A percentile compares a stretch with the other conserved stretches of the same genome.
These are phyloP conservation scores for Nansenia antarctica DNA, from an alignment of 2,113 vertebrate species.

Conservation along the genomic window DNA sequence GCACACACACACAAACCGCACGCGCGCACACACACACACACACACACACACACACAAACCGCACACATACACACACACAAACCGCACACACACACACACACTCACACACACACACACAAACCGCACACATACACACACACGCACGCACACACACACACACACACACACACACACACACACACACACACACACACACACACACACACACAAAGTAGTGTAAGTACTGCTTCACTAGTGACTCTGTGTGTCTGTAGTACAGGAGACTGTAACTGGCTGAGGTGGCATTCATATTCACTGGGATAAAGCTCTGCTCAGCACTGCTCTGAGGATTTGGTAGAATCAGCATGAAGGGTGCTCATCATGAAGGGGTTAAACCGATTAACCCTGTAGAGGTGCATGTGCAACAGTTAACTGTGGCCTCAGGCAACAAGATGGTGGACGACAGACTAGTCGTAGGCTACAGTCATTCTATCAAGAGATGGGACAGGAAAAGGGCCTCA, in stretches of 20 bases:
- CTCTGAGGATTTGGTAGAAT: not conserved
- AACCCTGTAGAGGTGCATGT: not conserved
- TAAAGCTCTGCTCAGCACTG: not conserved
- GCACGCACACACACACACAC: not conserved
- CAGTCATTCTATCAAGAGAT: too few relatives aligned
- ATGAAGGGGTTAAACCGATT: not conserved
- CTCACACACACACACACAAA: not conserved
- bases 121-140: not conserved
- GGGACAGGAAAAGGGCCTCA: too few relatives aligned
- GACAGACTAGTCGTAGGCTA: too few relatives aligned
- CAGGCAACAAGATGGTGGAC: not conserved
- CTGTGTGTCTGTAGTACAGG: not conserved
- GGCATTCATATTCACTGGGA: not conserved
- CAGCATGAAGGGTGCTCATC: not conserved
- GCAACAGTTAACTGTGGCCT: not conserved
- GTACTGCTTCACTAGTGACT: too few relatives aligned
- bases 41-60: not conserved
- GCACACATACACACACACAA: not conserved
- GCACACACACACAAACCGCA: not conserved
- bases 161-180: not conserved
- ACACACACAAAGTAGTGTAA: too few relatives aligned
- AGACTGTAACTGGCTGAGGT: not conserved
- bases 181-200: too few relatives aligned
- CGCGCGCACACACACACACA: not conserved
- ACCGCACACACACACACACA: not conserved